Conservation (phyloP, 1,140 invertebrate genomes). For the Aphidius ervi region DNA sequence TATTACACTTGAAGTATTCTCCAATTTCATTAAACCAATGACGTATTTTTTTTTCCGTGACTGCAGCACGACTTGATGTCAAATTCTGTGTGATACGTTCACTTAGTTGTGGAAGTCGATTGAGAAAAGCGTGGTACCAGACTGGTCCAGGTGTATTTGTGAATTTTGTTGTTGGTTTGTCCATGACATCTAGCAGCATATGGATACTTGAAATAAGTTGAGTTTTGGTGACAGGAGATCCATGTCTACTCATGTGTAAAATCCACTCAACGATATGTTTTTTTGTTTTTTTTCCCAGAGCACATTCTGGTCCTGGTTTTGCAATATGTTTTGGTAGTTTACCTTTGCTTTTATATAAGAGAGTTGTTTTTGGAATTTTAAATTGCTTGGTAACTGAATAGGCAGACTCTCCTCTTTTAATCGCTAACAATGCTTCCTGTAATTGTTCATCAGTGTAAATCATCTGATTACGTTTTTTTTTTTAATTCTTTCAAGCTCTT, state of each 20-base stretch:
- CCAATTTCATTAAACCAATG: slow-evolving; percentile 31
- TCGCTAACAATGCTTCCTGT: background rate
- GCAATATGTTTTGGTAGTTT: background rate
- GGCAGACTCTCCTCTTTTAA: background rate
- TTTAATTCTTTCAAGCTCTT: no score
- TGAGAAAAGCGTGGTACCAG: slow-evolving; percentile 34
- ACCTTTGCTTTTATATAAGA: background rate
- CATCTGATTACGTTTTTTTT: no score
- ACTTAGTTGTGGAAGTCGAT: slow-evolving; percentile 30
- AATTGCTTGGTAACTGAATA: slow-evolving; percentile 1
- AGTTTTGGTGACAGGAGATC: slow-evolving; percentile 39
- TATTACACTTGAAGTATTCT: slow-evolving; percentile 8
- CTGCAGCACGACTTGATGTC: slow-evolving; percentile 26
- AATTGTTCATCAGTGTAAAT: background rate
- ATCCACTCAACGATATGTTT: slow-evolving; percentile 36
- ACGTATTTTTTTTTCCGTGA: slow-evolving; percentile 27
- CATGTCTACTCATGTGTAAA: slow-evolving; percentile 31
- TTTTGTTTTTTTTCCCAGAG: slow-evolving; percentile 33
- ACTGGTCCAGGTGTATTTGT: slow-evolving; percentile 31
- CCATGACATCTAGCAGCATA: slow-evolving; percentile 31
- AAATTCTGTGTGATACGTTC: slow-evolving; percentile 34
- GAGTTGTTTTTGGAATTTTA: slow-evolving; percentile 4
- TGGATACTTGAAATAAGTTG: slow-evolving; percentile 36
- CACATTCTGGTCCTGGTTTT: slow-evolving; percentile 32
- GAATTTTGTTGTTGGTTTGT: slow-evolving; percentile 31